phyloP scores from a whole-genome alignment of 1,140 invertebrate species.

The Drosophila guanche region DNA sequence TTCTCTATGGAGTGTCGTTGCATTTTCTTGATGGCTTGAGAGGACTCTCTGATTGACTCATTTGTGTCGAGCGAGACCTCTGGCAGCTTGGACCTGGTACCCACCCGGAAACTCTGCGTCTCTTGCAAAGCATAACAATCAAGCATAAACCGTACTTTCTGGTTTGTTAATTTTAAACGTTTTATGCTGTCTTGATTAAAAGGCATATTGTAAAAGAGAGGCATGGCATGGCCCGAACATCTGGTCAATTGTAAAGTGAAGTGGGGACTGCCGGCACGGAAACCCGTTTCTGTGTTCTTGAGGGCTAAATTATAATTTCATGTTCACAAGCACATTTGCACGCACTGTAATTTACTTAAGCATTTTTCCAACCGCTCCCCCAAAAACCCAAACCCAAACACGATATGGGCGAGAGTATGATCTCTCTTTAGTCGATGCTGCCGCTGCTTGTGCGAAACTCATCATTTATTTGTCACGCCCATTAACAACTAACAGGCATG shows the following conservation, averaged over 20 bases:
- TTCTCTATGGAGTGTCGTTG: slow-evolving; percentile 2
- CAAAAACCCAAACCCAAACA: slow-evolving; percentile 45
- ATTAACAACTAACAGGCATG: slow-evolving; percentile 56
- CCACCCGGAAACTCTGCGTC: slow-evolving; percentile 66
- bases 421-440: slow-evolving; percentile 15
- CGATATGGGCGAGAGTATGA: slow-evolving; percentile 7
- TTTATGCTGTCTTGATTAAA: slow-evolving; percentile 63
- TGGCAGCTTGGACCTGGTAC: slow-evolving; percentile 17
- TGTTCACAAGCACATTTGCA: slow-evolving; percentile 83
- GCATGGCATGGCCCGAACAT: slow-evolving; percentile 28
- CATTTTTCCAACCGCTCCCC: slow-evolving; percentile 67
- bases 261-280: slow-evolving; percentile 9
- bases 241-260: slow-evolving; percentile 74
- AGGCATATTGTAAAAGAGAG: slow-evolving; percentile 31
- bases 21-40: background rate
- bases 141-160: slow-evolving; percentile 73
- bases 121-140: slow-evolving; percentile 68
- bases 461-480: slow-evolving; percentile 81
- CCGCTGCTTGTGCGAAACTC: slow-evolving; percentile 69
- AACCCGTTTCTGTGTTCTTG: slow-evolving; percentile 12
- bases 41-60: slow-evolving; percentile 24
- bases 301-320: slow-evolving; percentile 77
- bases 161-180: slow-evolving; percentile 48
- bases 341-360: slow-evolving; percentile 83
- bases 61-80: slow-evolving; percentile 8